Conservation (phyloP, 2,113 vertebrate genomes). For the Galeopterus variegatus region DNA sequence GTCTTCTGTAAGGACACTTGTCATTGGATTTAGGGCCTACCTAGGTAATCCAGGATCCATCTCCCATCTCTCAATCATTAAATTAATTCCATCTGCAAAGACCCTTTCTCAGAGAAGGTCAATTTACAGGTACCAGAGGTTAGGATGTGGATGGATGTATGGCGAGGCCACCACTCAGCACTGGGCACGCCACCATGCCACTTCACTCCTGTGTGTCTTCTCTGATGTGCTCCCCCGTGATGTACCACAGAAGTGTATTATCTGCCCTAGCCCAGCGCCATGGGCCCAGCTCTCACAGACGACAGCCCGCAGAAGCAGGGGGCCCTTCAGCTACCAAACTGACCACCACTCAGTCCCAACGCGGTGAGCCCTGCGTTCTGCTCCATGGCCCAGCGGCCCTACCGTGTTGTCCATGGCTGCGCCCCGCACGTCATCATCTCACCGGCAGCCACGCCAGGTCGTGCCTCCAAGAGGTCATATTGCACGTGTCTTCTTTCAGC, state of each 20-base stretch:
- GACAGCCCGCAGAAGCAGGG: too few relatives aligned
- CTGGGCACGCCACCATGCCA: background rate
- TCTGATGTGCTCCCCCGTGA: background rate
- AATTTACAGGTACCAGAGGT: too few relatives aligned
- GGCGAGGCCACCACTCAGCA: rapidly evolving
- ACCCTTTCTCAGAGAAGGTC: background rate
- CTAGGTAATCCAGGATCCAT: too few relatives aligned
- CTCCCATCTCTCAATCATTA: background rate
- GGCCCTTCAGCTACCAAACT: background rate
- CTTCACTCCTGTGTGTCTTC: rapidly evolving
- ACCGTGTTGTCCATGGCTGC: too few relatives aligned
- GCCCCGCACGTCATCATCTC: too few relatives aligned
- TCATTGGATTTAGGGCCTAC: background rate
- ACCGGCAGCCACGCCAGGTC: background rate
- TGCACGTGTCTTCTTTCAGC: background rate
- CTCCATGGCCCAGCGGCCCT: too few relatives aligned
- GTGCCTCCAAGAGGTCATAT: too few relatives aligned
- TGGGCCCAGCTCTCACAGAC: background rate
- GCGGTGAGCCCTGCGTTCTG: background rate
- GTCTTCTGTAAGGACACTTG: background rate
- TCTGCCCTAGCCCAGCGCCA: background rate
- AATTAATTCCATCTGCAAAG: background rate
- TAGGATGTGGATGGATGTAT: rapidly evolving
- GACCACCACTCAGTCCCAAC: background rate
- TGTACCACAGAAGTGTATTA: too few relatives aligned